Evolutionary conservation across 1,140 invertebrate species (phyloP).

Genomic region (Heliconius congener): DNA sequence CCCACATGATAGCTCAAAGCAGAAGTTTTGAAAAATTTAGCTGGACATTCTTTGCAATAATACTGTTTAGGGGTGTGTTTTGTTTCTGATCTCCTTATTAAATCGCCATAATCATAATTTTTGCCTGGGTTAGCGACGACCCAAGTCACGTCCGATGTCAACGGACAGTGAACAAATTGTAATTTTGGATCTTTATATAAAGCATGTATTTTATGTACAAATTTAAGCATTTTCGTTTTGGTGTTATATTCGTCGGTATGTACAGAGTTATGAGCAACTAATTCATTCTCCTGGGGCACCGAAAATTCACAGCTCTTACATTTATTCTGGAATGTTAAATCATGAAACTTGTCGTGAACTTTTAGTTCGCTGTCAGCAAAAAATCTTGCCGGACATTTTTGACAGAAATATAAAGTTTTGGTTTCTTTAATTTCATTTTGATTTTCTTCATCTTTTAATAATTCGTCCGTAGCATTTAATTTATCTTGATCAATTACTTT

Average conservation of each 20-base stretch:
- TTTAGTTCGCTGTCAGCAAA: constrained; percentile 85
- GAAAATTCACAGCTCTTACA: constrained; percentile 92
- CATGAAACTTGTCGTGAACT: constrained; percentile 87
- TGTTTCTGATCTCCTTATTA: constrained; percentile 51
- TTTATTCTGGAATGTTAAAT: constrained; percentile 83
- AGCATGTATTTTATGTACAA: constrained; percentile 84
- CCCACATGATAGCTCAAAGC: constrained; percentile 88
- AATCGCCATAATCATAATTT: constrained; percentile 49
- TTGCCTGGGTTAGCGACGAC: constrained; percentile 54
- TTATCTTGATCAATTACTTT: constrained; percentile 72
- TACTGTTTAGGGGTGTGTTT: constrained; percentile 70
- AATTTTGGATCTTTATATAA: constrained; percentile 84
- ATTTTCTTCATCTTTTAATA: constrained; percentile 51
- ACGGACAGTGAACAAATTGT: constrained; percentile 76
- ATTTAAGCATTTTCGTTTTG: constrained; percentile 86
- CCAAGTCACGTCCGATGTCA: constrained; percentile 63
- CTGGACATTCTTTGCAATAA: constrained; percentile 85
- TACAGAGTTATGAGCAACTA: constrained; percentile 88
- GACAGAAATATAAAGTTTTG: constrained; percentile 83
- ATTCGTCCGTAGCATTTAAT: constrained; percentile 46
- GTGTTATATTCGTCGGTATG: constrained; percentile 92
- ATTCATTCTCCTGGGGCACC: constrained; percentile 85
- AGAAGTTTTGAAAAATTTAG: constrained; percentile 86
- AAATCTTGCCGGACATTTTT: constrained; percentile 88
- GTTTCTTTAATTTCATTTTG: constrained; percentile 52